These are phyloP conservation scores for Pseudorhombus dupliciocellatus DNA, from an alignment of 2,113 vertebrate species.

Conservation along the genomic window DNA sequence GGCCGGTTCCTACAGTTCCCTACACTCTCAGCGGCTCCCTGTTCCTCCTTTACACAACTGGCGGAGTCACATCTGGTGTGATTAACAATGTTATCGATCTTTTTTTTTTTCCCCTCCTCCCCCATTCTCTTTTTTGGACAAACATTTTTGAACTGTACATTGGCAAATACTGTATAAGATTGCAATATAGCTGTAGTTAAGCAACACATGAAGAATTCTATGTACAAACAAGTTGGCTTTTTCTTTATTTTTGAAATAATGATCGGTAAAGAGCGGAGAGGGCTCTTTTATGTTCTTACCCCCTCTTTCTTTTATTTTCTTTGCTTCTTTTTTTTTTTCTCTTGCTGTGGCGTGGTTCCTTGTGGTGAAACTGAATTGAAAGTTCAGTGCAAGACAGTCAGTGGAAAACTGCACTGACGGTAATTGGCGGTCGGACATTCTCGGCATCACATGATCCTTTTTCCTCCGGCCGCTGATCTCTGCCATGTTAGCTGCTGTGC, in stretches of 20 bases:
- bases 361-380: constrained; percentile 90
- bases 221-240: constrained; percentile 93
- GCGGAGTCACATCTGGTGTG: constrained; percentile 54
- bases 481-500: constrained; percentile 96
- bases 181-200: constrained; percentile 87
- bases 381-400: constrained; percentile 91
- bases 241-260: constrained; percentile 84
- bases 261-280: constrained; percentile 61
- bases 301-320: constrained; percentile 80
- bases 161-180: constrained; percentile 89
- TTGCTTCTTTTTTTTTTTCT: constrained; percentile 87
- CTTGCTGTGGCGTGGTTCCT: constrained; percentile 81
- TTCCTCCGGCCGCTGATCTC: constrained; percentile 77
- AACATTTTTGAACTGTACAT: constrained; percentile 79
- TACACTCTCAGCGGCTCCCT: constrained; percentile 62
- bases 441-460: constrained; percentile 54
- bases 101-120: constrained; percentile 11
- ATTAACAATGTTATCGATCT: constrained; percentile 67
- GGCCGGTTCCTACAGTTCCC: constrained; percentile 50
- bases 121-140: constrained; percentile 59
- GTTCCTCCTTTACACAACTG: constrained; percentile 62
- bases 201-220: constrained; percentile 98
- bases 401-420: constrained; percentile 75
- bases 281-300: constrained; percentile 52
- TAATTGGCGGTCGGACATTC: constrained; percentile 69